Evolutionary conservation across 2,888 invertebrate genomes (phyloP).

Genomic region (Odontocolon sp.): DNA sequence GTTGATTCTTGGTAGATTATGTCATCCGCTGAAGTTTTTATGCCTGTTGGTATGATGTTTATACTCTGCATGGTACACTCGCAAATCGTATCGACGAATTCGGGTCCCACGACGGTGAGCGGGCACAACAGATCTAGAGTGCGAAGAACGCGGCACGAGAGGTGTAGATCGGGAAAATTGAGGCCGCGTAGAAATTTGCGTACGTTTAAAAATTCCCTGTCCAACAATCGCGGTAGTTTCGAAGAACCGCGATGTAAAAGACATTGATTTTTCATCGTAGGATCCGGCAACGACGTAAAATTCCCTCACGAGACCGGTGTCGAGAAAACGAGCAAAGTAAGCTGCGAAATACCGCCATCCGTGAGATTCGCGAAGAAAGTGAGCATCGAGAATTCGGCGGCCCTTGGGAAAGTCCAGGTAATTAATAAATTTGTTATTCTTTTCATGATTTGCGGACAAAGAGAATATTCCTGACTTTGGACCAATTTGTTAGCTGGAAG

Average conservation of each 20-base stretch:
- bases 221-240: too few species aligned
- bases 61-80: slow-evolving; percentile 90
- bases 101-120: slow-evolving; percentile 71
- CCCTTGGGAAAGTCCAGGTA: slow-evolving; percentile 51
- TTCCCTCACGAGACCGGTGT: slow-evolving; percentile 68
- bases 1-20: slow-evolving; percentile 81
- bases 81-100: slow-evolving; percentile 88
- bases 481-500: slow-evolving; percentile 25
- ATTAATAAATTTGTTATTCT: neutral
- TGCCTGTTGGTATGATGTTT: slow-evolving; percentile 88
- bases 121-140: slow-evolving; percentile 70
- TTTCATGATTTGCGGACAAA: neutral
- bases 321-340: slow-evolving; percentile 66
- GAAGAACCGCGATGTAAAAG: too few species aligned
- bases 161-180: slow-evolving; percentile 74
- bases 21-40: slow-evolving; percentile 86
- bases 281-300: slow-evolving; percentile 70
- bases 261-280: slow-evolving; percentile 53
- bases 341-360: slow-evolving; percentile 71
- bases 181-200: slow-evolving; percentile 72
- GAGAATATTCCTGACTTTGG: neutral
- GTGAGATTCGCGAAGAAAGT: slow-evolving; percentile 78
- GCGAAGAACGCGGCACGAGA: slow-evolving; percentile 71
- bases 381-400: slow-evolving; percentile 67
- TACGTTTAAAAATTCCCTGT: slow-evolving; percentile 60